phyloP scores from a whole-genome alignment of 2,113 vertebrate species.

The Sinocyclocheilus anshuiensis region DNA sequence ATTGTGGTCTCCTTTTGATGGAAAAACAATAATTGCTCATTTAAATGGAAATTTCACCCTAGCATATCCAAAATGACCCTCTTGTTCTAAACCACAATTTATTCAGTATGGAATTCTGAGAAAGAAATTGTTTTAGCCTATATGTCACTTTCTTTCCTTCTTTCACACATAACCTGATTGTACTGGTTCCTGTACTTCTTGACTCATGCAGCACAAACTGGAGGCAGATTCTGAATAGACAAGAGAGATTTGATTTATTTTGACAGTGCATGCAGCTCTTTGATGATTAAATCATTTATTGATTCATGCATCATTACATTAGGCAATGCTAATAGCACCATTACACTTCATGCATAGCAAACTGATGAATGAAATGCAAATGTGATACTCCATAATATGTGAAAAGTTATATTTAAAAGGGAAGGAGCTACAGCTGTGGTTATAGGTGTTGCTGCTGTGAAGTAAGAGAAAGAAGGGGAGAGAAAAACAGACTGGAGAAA shows the following conservation, averaged over 20 bases:
- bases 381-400: not conserved
- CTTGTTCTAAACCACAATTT: not conserved
- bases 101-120: not conserved
- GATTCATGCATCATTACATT: slow-evolving; percentile 49
- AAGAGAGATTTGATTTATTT: slow-evolving; percentile 53
- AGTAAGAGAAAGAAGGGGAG: not conserved
- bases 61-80: not conserved
- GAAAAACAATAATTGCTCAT: slow-evolving; percentile 62
- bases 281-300: slow-evolving; percentile 58
- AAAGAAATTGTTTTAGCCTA: not conserved
- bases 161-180: not conserved
- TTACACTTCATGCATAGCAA: slow-evolving; percentile 44
- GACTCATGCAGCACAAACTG: not conserved
- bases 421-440: not conserved
- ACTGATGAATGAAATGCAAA: slow-evolving; percentile 38
- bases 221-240: slow-evolving; percentile 16
- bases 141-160: not conserved
- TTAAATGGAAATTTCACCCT: slow-evolving; percentile 6
- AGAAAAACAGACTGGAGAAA: not conserved
- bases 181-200: not conserved
- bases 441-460: slow-evolving; percentile 27
- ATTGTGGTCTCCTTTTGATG: slow-evolving; percentile 56
- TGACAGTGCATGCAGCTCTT: slow-evolving; percentile 19
- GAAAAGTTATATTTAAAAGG: not conserved
- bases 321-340: slow-evolving; percentile 30